A percentile compares a stretch with the other conserved stretches of the same genome.
These are phyloP conservation scores for Gastrophysa polygoni DNA, from an alignment of 2,888 invertebrate genomes.

Conservation along the genomic window DNA sequence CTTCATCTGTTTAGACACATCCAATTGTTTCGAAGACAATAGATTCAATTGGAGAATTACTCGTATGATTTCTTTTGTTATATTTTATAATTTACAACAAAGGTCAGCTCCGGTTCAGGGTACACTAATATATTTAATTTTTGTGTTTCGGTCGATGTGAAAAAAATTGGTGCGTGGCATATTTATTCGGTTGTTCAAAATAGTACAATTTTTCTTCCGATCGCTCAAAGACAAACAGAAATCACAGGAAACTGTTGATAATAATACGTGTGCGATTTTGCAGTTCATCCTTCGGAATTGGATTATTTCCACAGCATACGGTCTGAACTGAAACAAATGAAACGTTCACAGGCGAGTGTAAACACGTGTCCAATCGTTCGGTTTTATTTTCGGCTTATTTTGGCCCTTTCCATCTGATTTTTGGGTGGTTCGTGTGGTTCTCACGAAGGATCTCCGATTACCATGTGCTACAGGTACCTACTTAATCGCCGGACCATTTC, in stretches of 20 bases:
- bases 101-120: no score
- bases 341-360: not conserved
- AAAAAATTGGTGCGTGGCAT: no score
- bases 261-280: not conserved
- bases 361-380: slow-evolving; percentile 1
- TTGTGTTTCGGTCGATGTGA: no score
- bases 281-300: not conserved
- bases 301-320: not conserved
- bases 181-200: no score
- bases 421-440: slow-evolving; percentile 1
- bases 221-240: not conserved
- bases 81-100: no score
- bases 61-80: no score
- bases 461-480: slow-evolving; percentile 1
- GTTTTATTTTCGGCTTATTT: not conserved
- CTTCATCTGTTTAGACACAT: no score
- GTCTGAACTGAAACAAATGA: not conserved
- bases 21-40: no score
- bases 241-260: not conserved
- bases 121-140: no score
- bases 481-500: not conserved
- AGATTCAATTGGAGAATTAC: no score
- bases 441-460: slow-evolving; percentile 1
- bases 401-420: not conserved
- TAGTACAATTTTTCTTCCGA: not conserved